Percentiles rank a stretch among this genome's conserved stretches.
Conservation (phyloP, 2,888 invertebrate species). For the Cephus pygmeus region DNA sequence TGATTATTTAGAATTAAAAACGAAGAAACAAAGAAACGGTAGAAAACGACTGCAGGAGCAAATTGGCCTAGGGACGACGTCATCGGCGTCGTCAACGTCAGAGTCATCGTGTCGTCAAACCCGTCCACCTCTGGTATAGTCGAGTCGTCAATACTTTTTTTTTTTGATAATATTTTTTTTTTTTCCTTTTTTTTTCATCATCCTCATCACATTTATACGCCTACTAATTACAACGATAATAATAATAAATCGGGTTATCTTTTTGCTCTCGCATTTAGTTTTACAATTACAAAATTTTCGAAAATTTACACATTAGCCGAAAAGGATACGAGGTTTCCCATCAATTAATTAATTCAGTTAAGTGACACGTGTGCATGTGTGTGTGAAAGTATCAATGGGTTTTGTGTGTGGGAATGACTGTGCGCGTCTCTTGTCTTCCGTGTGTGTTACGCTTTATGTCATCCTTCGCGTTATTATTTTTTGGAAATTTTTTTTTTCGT, state of each 20-base stretch:
- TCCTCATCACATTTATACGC: background rate
- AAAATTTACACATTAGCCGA: conserved; percentile 35
- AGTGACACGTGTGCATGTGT: background rate
- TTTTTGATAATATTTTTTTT: conserved; percentile 14
- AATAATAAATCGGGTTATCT: conserved; percentile 3
- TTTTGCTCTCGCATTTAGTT: conserved; percentile 17
- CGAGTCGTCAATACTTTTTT: conserved; percentile 22
- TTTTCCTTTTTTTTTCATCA: conserved; percentile 4
- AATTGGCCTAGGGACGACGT: conserved; percentile 54
- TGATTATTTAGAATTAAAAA: conserved; percentile 56
- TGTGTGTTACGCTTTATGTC: background rate
- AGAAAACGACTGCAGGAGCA: conserved; percentile 58
- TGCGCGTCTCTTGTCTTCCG: background rate
- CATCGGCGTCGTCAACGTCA: conserved; percentile 7
- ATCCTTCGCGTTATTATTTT: background rate
- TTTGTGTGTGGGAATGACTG: background rate
- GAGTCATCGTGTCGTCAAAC: conserved; percentile 23
- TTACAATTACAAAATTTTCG: conserved; percentile 35
- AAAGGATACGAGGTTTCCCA: background rate
- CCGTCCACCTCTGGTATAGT: conserved; percentile 26
- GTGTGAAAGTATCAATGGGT: background rate
- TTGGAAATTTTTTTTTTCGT: no score
- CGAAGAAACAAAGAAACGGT: conserved; percentile 37
- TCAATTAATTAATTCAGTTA: background rate
- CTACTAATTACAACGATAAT: conserved; percentile 5